Conservation (phyloP, 2,113 vertebrate genomes). For the Pardalotus punctatus region DNA sequence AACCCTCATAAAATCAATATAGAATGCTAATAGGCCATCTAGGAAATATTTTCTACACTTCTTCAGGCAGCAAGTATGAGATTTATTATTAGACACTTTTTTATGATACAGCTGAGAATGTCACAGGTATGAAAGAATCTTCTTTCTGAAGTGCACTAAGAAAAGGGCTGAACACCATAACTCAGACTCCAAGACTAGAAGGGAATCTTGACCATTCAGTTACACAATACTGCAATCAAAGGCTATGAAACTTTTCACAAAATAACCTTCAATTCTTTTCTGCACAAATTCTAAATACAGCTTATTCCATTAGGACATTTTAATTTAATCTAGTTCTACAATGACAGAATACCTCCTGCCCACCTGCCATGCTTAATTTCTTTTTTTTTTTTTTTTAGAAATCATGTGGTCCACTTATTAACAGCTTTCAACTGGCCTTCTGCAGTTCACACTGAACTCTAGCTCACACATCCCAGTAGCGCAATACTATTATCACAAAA, state of each 20-base stretch:
- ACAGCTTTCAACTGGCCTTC: neutral
- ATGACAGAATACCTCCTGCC: neutral
- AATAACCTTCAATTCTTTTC: neutral
- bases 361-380: neutral
- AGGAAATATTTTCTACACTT: neutral
- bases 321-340: neutral
- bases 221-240: neutral
- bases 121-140: neutral
- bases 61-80: neutral
- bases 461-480: neutral
- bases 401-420: neutral
- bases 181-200: neutral
- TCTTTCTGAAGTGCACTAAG: neutral
- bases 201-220: neutral
- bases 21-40: neutral
- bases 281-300: neutral
- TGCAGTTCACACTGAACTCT: neutral
- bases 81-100: neutral
- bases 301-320: neutral
- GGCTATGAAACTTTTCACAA: neutral
- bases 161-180: neutral
- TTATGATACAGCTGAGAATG: neutral
- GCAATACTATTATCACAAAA: neutral
- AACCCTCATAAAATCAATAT: neutral
- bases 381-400: neutral